Conservation (phyloP, 92 coral and sea anemone species). For the Diadumene lineata region DNA sequence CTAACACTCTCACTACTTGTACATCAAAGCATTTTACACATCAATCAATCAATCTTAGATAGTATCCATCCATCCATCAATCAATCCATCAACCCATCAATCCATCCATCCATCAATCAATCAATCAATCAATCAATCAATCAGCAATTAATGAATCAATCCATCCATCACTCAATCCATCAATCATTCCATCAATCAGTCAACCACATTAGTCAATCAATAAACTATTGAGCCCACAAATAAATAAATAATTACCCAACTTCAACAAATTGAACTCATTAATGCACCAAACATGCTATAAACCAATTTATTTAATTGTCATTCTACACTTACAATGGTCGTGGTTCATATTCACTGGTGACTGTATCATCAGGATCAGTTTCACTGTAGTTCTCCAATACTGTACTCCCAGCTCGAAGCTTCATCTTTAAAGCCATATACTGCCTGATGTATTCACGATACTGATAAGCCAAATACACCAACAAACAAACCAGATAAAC, state of each 20-base stretch:
- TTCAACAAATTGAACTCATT: no score
- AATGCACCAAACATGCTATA: neutral
- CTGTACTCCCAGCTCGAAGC: constrained; percentile 1
- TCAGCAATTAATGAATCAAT: neutral
- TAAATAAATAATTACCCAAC: no score
- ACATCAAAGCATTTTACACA: no score
- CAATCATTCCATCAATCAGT: neutral
- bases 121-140: neutral
- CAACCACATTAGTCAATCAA: neutral
- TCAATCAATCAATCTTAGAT: neutral
- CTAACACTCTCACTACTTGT: no score
- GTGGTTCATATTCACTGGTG: neutral
- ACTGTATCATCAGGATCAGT: constrained; percentile 6
- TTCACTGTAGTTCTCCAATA: constrained; percentile 21
- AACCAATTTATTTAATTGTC: neutral
- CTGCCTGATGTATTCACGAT: constrained; percentile 19
- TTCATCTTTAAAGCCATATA: constrained; percentile 13
- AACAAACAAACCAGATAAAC: constrained; percentile 34
- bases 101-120: neutral
- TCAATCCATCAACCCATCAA: neutral
- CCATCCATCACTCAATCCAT: neutral
- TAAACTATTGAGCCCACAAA: no score
- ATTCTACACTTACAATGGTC: constrained; percentile 13
- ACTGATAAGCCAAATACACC: constrained; percentile 24
- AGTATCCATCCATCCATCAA: no score